Evolutionary conservation across 2,888 invertebrate species (phyloP).

Genomic region (Drosophila diplacantha): DNA sequence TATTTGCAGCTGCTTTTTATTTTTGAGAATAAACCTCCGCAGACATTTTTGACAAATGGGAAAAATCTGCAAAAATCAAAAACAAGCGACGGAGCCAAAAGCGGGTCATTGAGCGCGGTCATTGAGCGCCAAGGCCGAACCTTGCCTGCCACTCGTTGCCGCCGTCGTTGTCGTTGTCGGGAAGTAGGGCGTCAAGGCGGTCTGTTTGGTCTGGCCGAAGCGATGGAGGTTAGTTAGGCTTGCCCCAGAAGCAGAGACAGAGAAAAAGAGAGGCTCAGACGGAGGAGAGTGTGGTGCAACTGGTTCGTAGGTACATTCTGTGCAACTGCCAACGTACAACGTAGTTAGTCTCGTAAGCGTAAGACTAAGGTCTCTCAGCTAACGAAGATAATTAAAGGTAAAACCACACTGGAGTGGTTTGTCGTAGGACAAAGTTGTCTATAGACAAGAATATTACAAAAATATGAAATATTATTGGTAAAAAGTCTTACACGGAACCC

Average conservation of each 20-base stretch:
- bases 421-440: no score
- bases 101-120: conserved; percentile 72
- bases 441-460: no score
- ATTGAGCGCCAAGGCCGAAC: conserved; percentile 71
- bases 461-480: no score
- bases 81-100: conserved; percentile 36
- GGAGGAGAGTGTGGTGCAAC: conserved; percentile 15
- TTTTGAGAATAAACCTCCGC: not conserved
- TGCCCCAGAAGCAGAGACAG: conserved; percentile 14
- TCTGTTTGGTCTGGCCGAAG: conserved; percentile 49
- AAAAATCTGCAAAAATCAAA: conserved; percentile 9
- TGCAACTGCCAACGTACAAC: conserved; percentile 17
- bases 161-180: conserved; percentile 11
- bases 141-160: conserved; percentile 44
- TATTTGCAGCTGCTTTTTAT: not conserved
- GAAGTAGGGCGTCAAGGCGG: conserved; percentile 69
- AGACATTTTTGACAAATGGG: conserved; percentile 5
- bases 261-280: not conserved
- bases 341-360: conserved; percentile 6
- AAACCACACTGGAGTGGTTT: no score
- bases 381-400: not conserved
- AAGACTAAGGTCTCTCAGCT: not conserved
- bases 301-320: conserved; percentile 40
- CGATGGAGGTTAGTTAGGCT: conserved; percentile 27
- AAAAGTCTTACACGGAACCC: no score